phyloP scores from a whole-genome alignment of 2,888 invertebrate genomes.

The Philereme vetulata region DNA sequence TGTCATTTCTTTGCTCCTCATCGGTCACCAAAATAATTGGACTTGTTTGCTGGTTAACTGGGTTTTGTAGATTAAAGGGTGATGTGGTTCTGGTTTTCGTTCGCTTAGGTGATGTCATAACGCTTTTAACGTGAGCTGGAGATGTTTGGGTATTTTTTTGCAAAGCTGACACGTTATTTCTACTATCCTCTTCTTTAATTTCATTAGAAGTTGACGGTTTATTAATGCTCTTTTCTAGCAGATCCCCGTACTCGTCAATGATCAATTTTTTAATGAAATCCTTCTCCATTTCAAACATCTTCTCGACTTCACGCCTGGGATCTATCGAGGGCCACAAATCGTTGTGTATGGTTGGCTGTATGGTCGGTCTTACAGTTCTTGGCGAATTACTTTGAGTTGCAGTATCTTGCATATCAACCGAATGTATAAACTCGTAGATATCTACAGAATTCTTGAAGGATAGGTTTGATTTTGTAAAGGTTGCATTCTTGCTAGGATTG shows the following conservation, averaged over 20 bases:
- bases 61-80: conserved; percentile 56
- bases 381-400: conserved; percentile 71
- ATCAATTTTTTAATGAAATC: conserved; percentile 75
- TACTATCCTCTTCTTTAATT: conserved; percentile 36
- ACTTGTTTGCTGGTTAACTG: conserved; percentile 68
- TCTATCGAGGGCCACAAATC: conserved; percentile 68
- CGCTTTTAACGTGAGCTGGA: conserved; percentile 69
- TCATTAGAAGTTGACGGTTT: conserved; percentile 68
- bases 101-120: conserved; percentile 76
- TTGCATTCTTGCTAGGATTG: conserved; percentile 45
- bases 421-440: conserved; percentile 72
- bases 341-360: conserved; percentile 67
- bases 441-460: conserved; percentile 73
- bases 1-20: conserved; percentile 48
- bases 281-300: conserved; percentile 72
- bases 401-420: conserved; percentile 69
- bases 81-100: conserved; percentile 76
- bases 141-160: conserved; percentile 79
- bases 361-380: conserved; percentile 49
- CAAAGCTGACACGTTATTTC: conserved; percentile 54
- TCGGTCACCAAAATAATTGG: conserved; percentile 55
- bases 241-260: conserved; percentile 70
- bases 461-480: conserved; percentile 61
- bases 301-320: conserved; percentile 65
- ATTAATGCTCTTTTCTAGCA: conserved; percentile 65